Evolutionary conservation across 2,797 vertebrate genomes (phyloP).

Genomic region (Tauraco hartlaubi): DNA sequence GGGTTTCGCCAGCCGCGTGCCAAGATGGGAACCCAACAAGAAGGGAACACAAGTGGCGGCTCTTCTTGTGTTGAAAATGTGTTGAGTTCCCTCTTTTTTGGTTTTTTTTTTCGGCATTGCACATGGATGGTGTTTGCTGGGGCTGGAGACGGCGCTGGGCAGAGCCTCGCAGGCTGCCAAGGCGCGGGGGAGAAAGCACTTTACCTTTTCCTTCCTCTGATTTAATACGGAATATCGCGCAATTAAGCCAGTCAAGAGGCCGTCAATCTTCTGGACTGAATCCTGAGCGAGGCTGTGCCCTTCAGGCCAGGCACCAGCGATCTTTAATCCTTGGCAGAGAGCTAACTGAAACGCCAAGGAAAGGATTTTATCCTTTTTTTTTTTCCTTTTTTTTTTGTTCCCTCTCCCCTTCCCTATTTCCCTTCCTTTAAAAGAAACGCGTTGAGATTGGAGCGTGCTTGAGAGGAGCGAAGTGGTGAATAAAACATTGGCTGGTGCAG

Average conservation of each 20-base stretch:
- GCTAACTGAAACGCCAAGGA: background rate
- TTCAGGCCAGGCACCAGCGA: background rate
- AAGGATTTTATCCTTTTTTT: background rate
- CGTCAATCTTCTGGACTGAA: background rate
- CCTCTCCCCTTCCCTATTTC: background rate
- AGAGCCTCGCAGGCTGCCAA: background rate
- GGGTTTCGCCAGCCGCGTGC: background rate
- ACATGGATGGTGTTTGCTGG: accelerated
- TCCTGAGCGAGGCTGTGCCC: background rate
- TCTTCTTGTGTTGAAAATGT: background rate
- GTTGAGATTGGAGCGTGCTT: background rate
- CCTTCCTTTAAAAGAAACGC: background rate
- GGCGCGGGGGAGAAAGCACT: accelerated
- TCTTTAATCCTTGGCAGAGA: background rate
- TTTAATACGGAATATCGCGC: background rate
- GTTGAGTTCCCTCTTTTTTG: background rate
- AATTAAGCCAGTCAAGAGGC: background rate
- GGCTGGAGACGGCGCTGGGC: background rate
- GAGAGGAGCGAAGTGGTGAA: constrained; percentile 6
- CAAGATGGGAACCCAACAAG: accelerated
- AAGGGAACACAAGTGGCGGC: background rate
- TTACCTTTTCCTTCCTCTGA: background rate
- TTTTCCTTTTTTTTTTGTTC: no score
- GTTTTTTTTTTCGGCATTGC: background rate
- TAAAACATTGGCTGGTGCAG: background rate